Evolutionary conservation across 2,797 vertebrate genomes (phyloP), one percentile per base, ranked within the genome.

Genomic region (Clarias pachynema): DNA sequence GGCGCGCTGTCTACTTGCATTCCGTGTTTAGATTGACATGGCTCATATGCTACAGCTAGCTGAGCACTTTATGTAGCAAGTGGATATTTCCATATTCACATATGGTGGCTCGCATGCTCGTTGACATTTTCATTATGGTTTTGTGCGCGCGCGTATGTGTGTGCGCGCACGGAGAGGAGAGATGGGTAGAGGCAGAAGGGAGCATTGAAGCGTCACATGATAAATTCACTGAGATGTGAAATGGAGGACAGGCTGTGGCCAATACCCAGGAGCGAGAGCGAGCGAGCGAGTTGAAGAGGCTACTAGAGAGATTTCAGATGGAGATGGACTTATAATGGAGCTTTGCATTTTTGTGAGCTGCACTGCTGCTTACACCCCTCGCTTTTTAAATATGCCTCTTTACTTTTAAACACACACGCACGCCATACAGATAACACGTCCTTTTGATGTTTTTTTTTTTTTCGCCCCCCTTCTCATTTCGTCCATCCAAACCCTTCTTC

Each of bases 201-300:
- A 83, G 81, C 79, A 88, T 37, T 86, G 86, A 79, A 74, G 89
- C 89, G 56, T 89, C 86, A 85, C 86, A 88, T 89, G 89, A 82
- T 89, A 81, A 81, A 86, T 88, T 84, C 85, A 87, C 87, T 89
- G 87, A 87, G 88, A 89, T 89, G 89, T 90, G 89, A 91, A 90
- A 90, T 90, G 82, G 87, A 89, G 87, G 88, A 88, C 89, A 89
- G 57, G 37, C 84, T 87, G 60, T 69, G 77, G 60, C 84, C 87
- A 83, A n/a, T 88, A 85, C 86, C 78, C 88, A 56, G 81, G 81
- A 87, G 83, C 83, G 79, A 79, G 79, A 63, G 84, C 63, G 80
- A 73, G 40, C 81, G 87, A 69, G 72, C 56, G 84, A 85, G 85
- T 87, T 70, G 84, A 85, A 87, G 86, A 85, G 86, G 80, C 73